A percentile compares a stretch with the other conserved stretches of the same genome.
These are phyloP conservation scores for Scomber colias DNA, from an alignment of 2,113 vertebrate genomes.

Conservation along the genomic window DNA sequence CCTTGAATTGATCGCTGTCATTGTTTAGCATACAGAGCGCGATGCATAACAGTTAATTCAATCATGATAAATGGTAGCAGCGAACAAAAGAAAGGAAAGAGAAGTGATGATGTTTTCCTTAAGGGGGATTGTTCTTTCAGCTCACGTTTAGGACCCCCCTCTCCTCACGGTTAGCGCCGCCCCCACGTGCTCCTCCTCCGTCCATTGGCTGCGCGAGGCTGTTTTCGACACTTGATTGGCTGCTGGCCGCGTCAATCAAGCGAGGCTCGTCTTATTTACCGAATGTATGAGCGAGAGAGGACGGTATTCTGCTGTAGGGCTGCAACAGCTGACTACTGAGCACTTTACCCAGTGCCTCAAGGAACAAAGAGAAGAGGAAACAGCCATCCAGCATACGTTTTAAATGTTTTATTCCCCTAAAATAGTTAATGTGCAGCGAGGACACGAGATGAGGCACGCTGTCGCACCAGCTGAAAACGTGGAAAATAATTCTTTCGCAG, in stretches of 20 bases:
- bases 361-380: constrained; percentile 79
- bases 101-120: constrained; percentile 74
- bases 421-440: constrained; percentile 45
- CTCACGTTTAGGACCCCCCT: constrained; percentile 70
- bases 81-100: constrained; percentile 76
- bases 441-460: constrained; percentile 84
- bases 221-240: constrained; percentile 77
- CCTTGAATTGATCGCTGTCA: constrained; percentile 4
- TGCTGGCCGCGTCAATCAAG: constrained; percentile 47
- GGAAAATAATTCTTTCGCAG: constrained; percentile 76
- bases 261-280: constrained; percentile 80
- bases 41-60: constrained; percentile 24
- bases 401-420: background rate
- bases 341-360: constrained; percentile 72
- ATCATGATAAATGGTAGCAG: constrained; percentile 67
- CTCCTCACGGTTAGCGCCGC: constrained; percentile 44
- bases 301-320: constrained; percentile 75
- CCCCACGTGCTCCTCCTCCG: background rate
- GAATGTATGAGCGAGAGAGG: constrained; percentile 64
- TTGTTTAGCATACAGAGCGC: constrained; percentile 21
- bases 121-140: constrained; percentile 55
- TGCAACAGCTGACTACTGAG: constrained; percentile 78
- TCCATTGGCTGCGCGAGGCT: constrained; percentile 67
- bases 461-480: constrained; percentile 76
- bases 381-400: constrained; percentile 31